These are phyloP conservation scores for Brachypterus glaber DNA, from an alignment of 2,888 invertebrate genomes.

Conservation along the genomic window DNA sequence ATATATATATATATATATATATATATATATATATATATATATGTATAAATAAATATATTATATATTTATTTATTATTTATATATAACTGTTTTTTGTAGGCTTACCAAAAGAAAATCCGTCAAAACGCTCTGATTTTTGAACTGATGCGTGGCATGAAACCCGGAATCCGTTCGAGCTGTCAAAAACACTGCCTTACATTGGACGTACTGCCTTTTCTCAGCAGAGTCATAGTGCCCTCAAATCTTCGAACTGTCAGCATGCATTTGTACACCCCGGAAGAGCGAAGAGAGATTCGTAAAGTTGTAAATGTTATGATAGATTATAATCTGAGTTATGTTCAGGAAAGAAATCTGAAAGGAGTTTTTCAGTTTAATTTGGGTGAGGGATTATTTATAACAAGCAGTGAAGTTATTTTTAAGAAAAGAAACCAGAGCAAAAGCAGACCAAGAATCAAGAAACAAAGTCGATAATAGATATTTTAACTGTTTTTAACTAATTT, in stretches of 20 bases:
- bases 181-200: constrained; percentile 45
- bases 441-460: too few species aligned
- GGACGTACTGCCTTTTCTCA: constrained; percentile 63
- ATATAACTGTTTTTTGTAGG: too few species aligned
- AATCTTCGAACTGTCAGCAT: constrained; percentile 62
- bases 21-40: too few species aligned
- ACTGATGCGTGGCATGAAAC: constrained; percentile 56
- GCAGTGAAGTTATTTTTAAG: too few species aligned
- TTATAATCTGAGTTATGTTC: constrained; percentile 76
- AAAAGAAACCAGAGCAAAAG: too few species aligned
- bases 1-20: too few species aligned
- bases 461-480: too few species aligned
- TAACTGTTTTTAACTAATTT: too few species aligned
- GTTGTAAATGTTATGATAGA: constrained; percentile 80
- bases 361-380: constrained; percentile 53
- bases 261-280: constrained; percentile 64
- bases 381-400: too few species aligned
- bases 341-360: constrained; percentile 69
- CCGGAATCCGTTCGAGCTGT: constrained; percentile 42
- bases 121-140: constrained; percentile 48
- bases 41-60: too few species aligned
- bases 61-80: too few species aligned
- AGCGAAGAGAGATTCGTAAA: constrained; percentile 57
- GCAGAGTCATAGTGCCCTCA: constrained; percentile 61
- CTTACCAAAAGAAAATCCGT: constrained; percentile 43